Evolutionary conservation across 2,888 invertebrate genomes (phyloP).

Genomic region (Esperia sulphurella): DNA sequence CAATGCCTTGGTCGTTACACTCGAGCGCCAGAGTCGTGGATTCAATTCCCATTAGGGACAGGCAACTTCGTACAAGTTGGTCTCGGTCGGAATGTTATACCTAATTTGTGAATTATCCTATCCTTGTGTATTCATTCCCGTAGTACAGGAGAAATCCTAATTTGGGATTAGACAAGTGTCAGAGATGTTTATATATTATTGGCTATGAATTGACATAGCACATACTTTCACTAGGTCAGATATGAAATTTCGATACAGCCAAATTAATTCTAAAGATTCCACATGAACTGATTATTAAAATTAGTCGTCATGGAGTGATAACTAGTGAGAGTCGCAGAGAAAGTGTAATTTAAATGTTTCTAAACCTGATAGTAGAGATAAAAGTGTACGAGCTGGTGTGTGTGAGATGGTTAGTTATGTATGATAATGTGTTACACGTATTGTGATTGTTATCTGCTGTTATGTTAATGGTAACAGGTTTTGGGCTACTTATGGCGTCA

Average conservation of each 20-base stretch:
- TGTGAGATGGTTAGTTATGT: constrained; percentile 6
- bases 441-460: constrained; percentile 10
- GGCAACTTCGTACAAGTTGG: too few species aligned
- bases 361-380: constrained; percentile 18
- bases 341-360: constrained; percentile 23
- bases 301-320: constrained; percentile 14
- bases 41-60: too few species aligned
- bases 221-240: neutral
- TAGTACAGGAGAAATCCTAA: too few species aligned
- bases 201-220: too few species aligned
- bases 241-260: neutral
- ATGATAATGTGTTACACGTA: constrained; percentile 8
- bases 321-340: constrained; percentile 20
- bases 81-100: too few species aligned
- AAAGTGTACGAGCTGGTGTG: constrained; percentile 2
- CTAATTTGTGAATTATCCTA: too few species aligned
- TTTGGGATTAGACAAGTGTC: too few species aligned
- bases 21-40: too few species aligned
- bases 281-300: constrained; percentile 7
- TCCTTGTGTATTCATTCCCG: too few species aligned
- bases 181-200: too few species aligned
- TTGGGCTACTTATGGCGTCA: neutral
- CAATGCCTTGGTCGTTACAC: too few species aligned
- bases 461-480: constrained; percentile 2
- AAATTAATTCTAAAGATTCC: constrained; percentile 2